Base-by-base conservation (phyloP, 35 echinoderm and acorn worm species). In the Heliocidaris erythrogramma region DNA sequence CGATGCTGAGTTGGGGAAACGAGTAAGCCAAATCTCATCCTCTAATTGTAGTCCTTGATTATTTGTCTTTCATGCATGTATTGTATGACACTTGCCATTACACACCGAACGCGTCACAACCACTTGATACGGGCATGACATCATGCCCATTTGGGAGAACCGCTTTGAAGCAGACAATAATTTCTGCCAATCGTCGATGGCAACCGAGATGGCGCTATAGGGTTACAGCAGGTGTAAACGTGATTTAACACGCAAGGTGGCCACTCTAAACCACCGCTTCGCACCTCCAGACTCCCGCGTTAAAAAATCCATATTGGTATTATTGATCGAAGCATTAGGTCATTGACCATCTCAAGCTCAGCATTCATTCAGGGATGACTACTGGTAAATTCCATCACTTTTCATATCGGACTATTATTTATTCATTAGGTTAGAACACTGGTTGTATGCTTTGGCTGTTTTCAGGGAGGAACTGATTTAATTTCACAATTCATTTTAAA, bases 201-300 rank as follows among this genome's bases (percentile, higher is more conserved):
- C 87, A 89, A 89, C 47, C 29, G 47, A 48, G 47, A 32, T 48
- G 87, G 31, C 87, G 31, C 87, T 89, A 89, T 89, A 89, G 32
- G 87, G 87, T 89, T 89, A 89, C 87, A 48, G 47, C 87, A 89
- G 87, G 87, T 89, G 87, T 42, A 48, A 89, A 42, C 87, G 87
- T 89, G 87, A 89, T 89, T 48, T 42, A 89, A 89, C 87, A n/a
- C 87, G 31, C 87, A 89, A 32, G 87, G 47, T 89, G 87, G 87
- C 87, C 30, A 89, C 17, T 48, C 87, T 32, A 89, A 89, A 89
- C 87, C 87, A 30, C 87, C 47, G 65, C 87, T 89, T 89, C 31
- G 31, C 87, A 89, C 87, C 87, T 89, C 87, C 65, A 78, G 27
- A 78, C 65, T 78, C 65, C 65, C 65, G 65, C 65, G 17, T 78